These are phyloP conservation scores for Antigone vipio DNA, from an alignment of 2,113 vertebrate genomes.

Conservation along the genomic window DNA sequence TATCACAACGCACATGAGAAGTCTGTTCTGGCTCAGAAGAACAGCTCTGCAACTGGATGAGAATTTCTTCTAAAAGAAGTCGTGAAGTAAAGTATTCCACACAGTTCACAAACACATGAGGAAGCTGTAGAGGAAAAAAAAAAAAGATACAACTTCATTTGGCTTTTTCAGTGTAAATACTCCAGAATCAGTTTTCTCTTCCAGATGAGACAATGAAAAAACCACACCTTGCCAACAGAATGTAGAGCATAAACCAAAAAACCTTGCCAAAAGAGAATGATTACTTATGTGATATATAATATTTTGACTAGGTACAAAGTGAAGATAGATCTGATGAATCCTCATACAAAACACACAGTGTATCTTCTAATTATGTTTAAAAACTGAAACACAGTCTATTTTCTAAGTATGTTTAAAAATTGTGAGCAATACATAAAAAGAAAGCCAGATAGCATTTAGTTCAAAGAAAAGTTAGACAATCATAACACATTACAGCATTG, in stretches of 20 bases:
- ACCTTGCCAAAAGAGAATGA: background rate
- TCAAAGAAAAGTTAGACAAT: background rate
- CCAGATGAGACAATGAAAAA: background rate
- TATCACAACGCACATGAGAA: conserved; percentile 76
- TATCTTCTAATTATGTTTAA: background rate
- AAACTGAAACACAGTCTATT: background rate
- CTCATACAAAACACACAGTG: background rate
- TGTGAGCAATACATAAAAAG: background rate
- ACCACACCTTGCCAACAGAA: background rate
- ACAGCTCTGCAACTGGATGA: conserved; percentile 78
- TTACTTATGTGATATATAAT: background rate
- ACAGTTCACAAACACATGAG: conserved; percentile 86
- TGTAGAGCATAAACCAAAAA: background rate
- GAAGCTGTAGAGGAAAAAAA: conserved; percentile 76
- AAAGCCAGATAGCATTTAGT: background rate
- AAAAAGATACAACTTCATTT: background rate
- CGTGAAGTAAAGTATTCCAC: conserved; percentile 84
- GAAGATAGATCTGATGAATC: background rate
- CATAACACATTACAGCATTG: background rate
- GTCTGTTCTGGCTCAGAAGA: conserved; percentile 48
- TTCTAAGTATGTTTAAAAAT: background rate
- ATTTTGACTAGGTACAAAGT: background rate
- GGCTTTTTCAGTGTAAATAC: background rate
- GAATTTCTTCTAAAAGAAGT: conserved; percentile 88
- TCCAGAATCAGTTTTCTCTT: background rate